These are phyloP conservation scores for Dromius quadrimaculatus DNA, from an alignment of 2,888 invertebrate species.

Conservation along the genomic window DNA sequence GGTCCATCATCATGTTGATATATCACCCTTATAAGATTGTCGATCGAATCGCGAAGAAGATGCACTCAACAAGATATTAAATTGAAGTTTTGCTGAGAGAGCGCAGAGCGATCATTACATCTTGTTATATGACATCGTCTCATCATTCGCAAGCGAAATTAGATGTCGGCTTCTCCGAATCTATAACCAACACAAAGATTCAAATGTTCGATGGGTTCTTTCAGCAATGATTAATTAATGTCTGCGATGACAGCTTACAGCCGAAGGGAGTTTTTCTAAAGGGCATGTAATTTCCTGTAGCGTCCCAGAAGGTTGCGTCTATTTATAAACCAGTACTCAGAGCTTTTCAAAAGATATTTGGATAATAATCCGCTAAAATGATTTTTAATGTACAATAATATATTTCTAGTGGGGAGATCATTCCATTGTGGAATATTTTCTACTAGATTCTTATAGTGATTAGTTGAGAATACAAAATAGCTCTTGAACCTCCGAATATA, in stretches of 20 bases:
- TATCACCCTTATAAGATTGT: too few relatives aligned
- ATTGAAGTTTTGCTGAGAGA: conserved; percentile 19
- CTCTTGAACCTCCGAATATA: too few relatives aligned
- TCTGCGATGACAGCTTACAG: conserved; percentile 26
- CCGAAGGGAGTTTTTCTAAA: conserved; percentile 28
- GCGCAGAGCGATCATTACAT: conserved; percentile 31
- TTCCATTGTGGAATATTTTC: too few relatives aligned
- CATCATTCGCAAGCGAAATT: conserved; percentile 17
- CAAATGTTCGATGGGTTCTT: conserved; percentile 48
- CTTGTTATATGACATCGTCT: conserved; percentile 11
- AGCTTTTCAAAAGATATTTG: conserved; percentile 19
- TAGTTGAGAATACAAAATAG: too few relatives aligned
- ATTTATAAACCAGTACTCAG: conserved; percentile 29
- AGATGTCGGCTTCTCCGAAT: conserved; percentile 19
- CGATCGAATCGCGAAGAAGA: too few relatives aligned
- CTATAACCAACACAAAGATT: conserved; percentile 5
- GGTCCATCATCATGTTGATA: too few relatives aligned
- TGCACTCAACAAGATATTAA: conserved; percentile 45
- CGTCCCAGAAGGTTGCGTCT: conserved; percentile 14
- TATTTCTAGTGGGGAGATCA: too few relatives aligned
- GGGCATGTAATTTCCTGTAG: conserved; percentile 42
- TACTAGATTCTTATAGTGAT: too few relatives aligned
- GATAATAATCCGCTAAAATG: conserved; percentile 20
- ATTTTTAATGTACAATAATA: conserved; percentile 35
- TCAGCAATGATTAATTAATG: conserved; percentile 48